Conservation (phyloP, 1,140 invertebrate species). For the Caligus rogercresseyi region DNA sequence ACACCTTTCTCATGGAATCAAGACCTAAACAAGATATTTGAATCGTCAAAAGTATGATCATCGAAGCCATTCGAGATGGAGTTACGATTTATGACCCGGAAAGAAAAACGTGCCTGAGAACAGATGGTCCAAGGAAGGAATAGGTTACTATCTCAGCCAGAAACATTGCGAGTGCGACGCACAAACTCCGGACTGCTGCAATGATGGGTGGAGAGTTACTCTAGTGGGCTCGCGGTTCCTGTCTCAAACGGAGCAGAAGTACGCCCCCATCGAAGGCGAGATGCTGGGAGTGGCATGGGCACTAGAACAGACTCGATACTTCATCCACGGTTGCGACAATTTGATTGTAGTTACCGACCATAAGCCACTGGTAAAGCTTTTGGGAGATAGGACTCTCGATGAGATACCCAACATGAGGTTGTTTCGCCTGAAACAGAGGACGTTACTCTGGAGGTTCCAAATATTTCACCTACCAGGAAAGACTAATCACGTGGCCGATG, state of each 20-base stretch:
- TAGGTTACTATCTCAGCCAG: slow-evolving; percentile 19
- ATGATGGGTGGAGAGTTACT: neutral
- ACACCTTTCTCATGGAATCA: neutral
- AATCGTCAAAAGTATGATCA: neutral
- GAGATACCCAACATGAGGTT: slow-evolving; percentile 6
- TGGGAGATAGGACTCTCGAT: slow-evolving; percentile 9
- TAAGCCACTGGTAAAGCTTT: slow-evolving; percentile 8
- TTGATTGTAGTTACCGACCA: slow-evolving; percentile 15
- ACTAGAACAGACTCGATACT: slow-evolving; percentile 9
- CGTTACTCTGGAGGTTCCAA: slow-evolving; percentile 4
- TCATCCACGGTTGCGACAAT: slow-evolving; percentile 16
- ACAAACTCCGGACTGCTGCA: neutral
- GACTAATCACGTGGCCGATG: neutral
- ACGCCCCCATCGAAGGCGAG: slow-evolving; percentile 11
- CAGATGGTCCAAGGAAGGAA: slow-evolving; percentile 9
- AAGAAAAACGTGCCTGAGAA: neutral
- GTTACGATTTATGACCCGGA: neutral
- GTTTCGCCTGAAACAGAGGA: slow-evolving; percentile 3
- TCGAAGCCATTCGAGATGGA: neutral
- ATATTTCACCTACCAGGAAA: neutral
- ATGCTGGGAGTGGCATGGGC: slow-evolving; percentile 20
- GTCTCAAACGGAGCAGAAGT: slow-evolving; percentile 11
- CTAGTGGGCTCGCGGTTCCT: neutral
- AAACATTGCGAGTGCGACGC: slow-evolving; percentile 16
- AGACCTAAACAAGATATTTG: neutral